Evolutionary conservation across 1,140 invertebrate genomes (phyloP), one percentile per base, ranked within the genome.

Genomic region (Drosophila arawakana): DNA sequence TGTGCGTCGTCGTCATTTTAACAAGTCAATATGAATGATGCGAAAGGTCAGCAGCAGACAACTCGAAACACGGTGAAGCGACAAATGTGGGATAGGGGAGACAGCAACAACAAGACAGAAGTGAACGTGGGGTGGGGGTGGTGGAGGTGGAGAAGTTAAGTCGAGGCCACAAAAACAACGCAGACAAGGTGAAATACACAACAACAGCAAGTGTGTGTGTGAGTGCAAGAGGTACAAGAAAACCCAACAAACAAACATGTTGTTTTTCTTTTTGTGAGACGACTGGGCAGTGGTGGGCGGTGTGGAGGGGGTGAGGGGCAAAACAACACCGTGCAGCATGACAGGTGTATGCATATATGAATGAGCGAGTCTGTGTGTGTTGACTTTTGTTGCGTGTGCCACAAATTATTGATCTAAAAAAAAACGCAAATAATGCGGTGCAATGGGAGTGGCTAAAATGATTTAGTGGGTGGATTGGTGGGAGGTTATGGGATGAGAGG

Each of bases 31-130:
- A 78, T 78, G 80, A 80, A 82, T 81, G 81, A 85, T 67, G 77
- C 67, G 73, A 88, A 88, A 88, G 84, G 84, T 88, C 80, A 89
- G 79, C 80, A 89, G 79, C 82, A 85, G 82, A 85, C 82, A 74
- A 71, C 57, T 57, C 59, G 60, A 70, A 46, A 54, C 34, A 58
- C 55, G 50, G 63, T 49, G 11, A 67, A 70, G 69, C 72, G 73
- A 69, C 55, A 81, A 72, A 49, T 39, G 35, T 47, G 35, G 10
- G 47, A 34, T 41, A 39, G 15, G 21, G 25, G 67, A 39, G 30
- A 9, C 34, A 35, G 44, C 54, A 59, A 47, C 25, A 10, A 47
- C 15, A 47, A 21, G 46, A 37, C 44, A 43, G 30, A 11, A 2
- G 18, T 47, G 46, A 18, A 1, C 13, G 13, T 47, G 25, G 25